These are phyloP conservation scores for Rhizomys pruinosus DNA, from an alignment of 2,113 vertebrate species.

Conservation along the genomic window DNA sequence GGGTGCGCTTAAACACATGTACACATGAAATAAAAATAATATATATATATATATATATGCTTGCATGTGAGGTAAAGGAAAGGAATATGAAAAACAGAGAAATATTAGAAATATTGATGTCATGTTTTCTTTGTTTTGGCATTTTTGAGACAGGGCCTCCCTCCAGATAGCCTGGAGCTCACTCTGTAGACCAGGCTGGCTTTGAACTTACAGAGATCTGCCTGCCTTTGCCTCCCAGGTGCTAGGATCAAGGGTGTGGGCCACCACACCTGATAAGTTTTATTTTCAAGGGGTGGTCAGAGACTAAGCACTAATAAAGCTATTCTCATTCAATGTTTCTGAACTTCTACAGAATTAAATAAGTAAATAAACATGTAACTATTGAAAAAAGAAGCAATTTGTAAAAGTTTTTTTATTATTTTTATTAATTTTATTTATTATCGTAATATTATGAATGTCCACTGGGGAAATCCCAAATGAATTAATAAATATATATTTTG, in stretches of 20 bases:
- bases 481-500: neutral
- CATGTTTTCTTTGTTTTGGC: too few relatives aligned
- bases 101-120: neutral
- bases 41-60: neutral
- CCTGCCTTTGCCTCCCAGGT: too few relatives aligned
- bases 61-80: neutral
- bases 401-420: too few relatives aligned
- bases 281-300: neutral
- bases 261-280: too few relatives aligned
- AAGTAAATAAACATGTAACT: neutral
- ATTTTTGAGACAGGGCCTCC: too few relatives aligned
- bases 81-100: neutral
- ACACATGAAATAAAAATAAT: neutral
- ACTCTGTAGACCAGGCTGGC: too few relatives aligned
- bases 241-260: too few relatives aligned
- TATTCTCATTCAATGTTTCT: conserved; percentile 10
- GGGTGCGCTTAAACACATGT: neutral
- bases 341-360: neutral
- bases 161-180: too few relatives aligned
- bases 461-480: neutral
- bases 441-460: too few relatives aligned
- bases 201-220: too few relatives aligned
- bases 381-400: neutral
- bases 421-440: neutral
- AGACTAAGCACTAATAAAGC: neutral